A percentile compares a stretch with the other conserved stretches of the same genome.
Conservation (phyloP, 2,888 invertebrate species). For the Lasioglossum figueresi region DNA sequence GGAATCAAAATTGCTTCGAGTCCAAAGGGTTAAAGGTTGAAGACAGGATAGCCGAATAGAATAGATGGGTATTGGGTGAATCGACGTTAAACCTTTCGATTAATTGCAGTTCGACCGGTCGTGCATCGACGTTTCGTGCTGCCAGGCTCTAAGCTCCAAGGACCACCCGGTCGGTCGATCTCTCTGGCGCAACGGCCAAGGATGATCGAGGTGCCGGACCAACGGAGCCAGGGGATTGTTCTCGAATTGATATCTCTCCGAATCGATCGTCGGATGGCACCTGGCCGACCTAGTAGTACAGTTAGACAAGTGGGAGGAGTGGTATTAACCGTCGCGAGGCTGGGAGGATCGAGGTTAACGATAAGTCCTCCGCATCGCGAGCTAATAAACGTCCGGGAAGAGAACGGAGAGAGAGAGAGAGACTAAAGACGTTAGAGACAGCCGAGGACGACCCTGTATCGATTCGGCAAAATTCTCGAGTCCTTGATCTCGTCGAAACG, state of each 20-base stretch:
- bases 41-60: neutral
- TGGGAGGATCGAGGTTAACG: slow-evolving; percentile 78
- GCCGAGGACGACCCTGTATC: slow-evolving; percentile 30
- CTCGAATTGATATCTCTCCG: slow-evolving; percentile 61
- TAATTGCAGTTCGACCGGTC: neutral
- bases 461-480: slow-evolving; percentile 37
- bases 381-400: slow-evolving; percentile 64
- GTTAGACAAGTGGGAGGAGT: slow-evolving; percentile 71
- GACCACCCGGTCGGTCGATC: neutral
- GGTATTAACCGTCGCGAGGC: slow-evolving; percentile 68
- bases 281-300: slow-evolving; percentile 76
- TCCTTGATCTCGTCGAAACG: neutral
- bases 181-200: neutral
- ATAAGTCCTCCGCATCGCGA: slow-evolving; percentile 71
- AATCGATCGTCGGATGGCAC: slow-evolving; percentile 70
- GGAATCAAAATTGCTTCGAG: no score
- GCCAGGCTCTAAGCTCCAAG: neutral
- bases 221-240: slow-evolving; percentile 41
- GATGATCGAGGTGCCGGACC: slow-evolving; percentile 5
- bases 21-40: neutral
- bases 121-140: neutral
- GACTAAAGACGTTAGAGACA: slow-evolving; percentile 8
- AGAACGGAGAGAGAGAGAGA: slow-evolving; percentile 13
- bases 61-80: neutral
- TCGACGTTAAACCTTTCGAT: neutral